Evolutionary conservation across 1,140 invertebrate genomes (phyloP).

Genomic region (Ips nitidus): DNA sequence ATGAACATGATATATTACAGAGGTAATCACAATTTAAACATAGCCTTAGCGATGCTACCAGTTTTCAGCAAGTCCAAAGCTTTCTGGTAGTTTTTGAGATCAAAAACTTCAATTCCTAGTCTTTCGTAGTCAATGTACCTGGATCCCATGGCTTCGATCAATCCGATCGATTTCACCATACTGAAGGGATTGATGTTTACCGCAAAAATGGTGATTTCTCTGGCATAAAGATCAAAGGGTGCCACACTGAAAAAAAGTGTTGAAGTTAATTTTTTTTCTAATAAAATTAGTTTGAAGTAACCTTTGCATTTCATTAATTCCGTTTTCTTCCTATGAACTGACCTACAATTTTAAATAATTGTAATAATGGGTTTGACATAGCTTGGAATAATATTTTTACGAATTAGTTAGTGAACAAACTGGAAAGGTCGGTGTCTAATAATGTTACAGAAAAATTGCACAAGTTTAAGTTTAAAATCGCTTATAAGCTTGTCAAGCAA

Average conservation of each 20-base stretch:
- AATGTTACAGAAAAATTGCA: too few species aligned
- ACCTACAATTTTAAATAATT: too few species aligned
- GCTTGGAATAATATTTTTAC: too few species aligned
- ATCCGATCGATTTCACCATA: slow-evolving; percentile 63
- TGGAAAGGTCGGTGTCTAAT: too few species aligned
- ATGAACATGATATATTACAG: neutral
- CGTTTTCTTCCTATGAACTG: too few species aligned
- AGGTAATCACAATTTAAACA: slow-evolving; percentile 59
- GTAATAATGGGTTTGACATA: too few species aligned
- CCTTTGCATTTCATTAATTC: too few species aligned
- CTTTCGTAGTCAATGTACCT: slow-evolving; percentile 64
- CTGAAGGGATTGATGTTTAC: slow-evolving; percentile 68
- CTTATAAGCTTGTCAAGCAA: too few species aligned
- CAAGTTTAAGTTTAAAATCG: too few species aligned
- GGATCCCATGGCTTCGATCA: slow-evolving; percentile 62
- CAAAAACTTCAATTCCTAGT: slow-evolving; percentile 63
- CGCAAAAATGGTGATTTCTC: slow-evolving; percentile 65
- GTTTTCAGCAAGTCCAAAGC: slow-evolving; percentile 60
- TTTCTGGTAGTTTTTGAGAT: slow-evolving; percentile 60
- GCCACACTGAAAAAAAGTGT: slow-evolving; percentile 62
- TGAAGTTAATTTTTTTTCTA: too few species aligned
- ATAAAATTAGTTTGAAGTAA: too few species aligned
- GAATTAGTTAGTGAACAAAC: too few species aligned
- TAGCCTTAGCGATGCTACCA: slow-evolving; percentile 64
- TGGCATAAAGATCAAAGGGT: slow-evolving; percentile 62